phyloP scores from a whole-genome alignment of 2,113 vertebrate genomes.

The Axis porcinus region DNA sequence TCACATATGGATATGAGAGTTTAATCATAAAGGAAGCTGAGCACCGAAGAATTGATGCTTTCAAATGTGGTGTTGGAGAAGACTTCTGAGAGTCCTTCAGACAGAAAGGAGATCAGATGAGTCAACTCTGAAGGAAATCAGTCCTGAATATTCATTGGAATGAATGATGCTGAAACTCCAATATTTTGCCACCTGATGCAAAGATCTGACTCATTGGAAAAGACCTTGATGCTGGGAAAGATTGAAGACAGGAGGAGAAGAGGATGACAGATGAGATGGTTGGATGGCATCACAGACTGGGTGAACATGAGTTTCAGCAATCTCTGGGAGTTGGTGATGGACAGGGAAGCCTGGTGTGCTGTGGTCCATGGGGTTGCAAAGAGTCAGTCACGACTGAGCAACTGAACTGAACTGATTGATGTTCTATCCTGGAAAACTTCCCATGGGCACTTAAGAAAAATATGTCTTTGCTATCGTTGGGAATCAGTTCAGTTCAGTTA shows the following conservation, averaged over 20 bases:
- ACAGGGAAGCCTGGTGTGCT: neutral
- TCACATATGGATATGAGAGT: neutral
- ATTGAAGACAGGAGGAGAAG: neutral
- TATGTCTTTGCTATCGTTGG: neutral
- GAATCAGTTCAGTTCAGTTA: neutral
- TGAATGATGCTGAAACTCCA: neutral
- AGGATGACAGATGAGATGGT: neutral
- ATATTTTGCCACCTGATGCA: neutral
- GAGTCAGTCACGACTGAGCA: neutral
- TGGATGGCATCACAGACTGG: neutral
- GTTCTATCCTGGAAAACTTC: neutral
- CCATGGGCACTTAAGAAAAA: neutral
- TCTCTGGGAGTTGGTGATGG: neutral
- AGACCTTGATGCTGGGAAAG: neutral
- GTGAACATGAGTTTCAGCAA: neutral
- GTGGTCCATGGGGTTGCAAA: neutral
- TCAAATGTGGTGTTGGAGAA: neutral
- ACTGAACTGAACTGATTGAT: neutral
- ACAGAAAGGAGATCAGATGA: neutral
- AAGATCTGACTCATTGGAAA: neutral
- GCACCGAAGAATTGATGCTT: neutral
- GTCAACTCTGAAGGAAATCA: neutral
- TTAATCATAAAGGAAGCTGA: neutral
- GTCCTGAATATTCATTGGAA: neutral
- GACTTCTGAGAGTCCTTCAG: neutral